Evolutionary conservation across 2,888 invertebrate genomes (phyloP), one percentile per base, ranked within the genome.

Genomic region (Ctenicera cuprea): DNA sequence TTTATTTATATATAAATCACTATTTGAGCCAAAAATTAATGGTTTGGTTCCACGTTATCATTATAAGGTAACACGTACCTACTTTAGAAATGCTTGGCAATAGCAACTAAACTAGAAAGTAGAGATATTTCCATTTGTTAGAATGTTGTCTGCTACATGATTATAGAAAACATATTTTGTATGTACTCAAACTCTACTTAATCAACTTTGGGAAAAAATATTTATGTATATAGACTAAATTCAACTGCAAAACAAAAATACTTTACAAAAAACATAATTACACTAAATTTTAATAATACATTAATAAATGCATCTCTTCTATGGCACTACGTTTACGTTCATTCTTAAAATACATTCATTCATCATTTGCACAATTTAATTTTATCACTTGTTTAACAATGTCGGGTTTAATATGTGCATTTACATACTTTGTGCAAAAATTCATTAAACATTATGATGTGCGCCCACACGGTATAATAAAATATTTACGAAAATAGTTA

Each of bases 21-120:
- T 83, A 83, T 82, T 85, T 85, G 85, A 85, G 84, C 85, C 80
- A 81, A 83, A 84, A 81, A 82, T 77, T 82, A 80, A 80, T 78
- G 78, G 76, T 81, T 83, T 84, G 83, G 84, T 84, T 84, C 83
- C 83, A 80, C 80, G 78, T 79, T 80, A 79, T 80, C 79, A 63
- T 71, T 80, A 71, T 52, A 43, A 57, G 54, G 70, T 75, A 78
- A 82, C 81, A 82, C 77, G 79, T 81, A 82, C 64, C 73, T 76
- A 65, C 64, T 65, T 77, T 77, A 59, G 41, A 59, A 79, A 62
- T 59, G 59, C 59, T 33, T 59, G 59, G 59, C 59, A 59, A 59
- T 38, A 8, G 59, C 33, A 59, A 59, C 59, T 72, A 77, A 75
- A 76, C 71, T 78, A 78, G 61, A 62, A 74, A 74, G 78, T 78